Evolutionary conservation across 2,888 invertebrate species (phyloP).

Genomic region (Electrophaes corylata): DNA sequence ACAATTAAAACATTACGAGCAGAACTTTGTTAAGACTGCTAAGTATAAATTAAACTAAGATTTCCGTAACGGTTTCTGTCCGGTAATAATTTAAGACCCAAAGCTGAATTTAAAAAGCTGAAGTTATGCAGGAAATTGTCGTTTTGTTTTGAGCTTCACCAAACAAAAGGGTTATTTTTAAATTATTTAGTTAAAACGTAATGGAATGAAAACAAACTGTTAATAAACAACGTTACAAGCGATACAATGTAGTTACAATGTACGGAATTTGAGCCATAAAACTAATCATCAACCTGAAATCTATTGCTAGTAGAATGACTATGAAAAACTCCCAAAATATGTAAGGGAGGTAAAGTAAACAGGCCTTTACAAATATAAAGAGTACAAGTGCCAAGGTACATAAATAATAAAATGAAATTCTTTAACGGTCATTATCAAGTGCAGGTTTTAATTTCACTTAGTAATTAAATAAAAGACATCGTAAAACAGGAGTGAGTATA

Average conservation of each 20-base stretch:
- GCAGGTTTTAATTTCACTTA: background rate
- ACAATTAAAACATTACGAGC: too few species aligned
- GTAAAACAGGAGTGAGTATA: background rate
- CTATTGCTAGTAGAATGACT: too few species aligned
- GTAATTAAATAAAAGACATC: background rate
- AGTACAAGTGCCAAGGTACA: too few species aligned
- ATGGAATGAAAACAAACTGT: slow-evolving; percentile 14
- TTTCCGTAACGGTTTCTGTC: background rate
- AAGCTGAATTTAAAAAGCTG: background rate
- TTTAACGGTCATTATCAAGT: background rate
- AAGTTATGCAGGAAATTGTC: slow-evolving; percentile 31
- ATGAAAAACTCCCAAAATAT: too few species aligned
- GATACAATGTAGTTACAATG: slow-evolving; percentile 12
- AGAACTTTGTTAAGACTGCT: too few species aligned
- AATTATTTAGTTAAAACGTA: slow-evolving; percentile 9
- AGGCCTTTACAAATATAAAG: too few species aligned
- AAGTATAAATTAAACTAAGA: too few species aligned
- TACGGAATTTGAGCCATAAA: too few species aligned
- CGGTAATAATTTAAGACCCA: background rate
- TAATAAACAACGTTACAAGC: slow-evolving; percentile 1
- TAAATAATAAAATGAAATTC: background rate
- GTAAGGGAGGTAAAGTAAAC: too few species aligned
- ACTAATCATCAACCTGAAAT: too few species aligned
- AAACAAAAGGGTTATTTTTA: slow-evolving; percentile 23
- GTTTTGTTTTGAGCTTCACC: slow-evolving; percentile 21